Base-by-base conservation (phyloP, 2,113 vertebrate species). In the Urocynchramus pylzowi region DNA sequence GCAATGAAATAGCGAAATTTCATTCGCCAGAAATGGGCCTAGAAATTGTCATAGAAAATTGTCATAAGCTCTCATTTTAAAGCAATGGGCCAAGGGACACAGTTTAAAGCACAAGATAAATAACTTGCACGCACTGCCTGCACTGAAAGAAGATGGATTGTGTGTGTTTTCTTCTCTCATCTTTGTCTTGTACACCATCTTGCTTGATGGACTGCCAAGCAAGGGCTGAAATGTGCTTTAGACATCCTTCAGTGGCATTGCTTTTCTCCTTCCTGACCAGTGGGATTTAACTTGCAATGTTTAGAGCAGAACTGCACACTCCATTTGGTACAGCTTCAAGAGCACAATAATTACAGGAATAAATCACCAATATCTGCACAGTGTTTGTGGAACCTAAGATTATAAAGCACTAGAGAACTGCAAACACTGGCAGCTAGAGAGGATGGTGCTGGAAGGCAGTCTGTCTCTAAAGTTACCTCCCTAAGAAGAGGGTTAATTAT, bases 321-420 rank as follows among this genome's bases (percentile, higher is more conserved):
- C 53, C 26, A 56, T 79, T 95, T 90, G 47, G 71, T 93, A 63
- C 53, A 68, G 64, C 53, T 94, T 95, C 93, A 96, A 69, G 35
- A 96, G 71, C 79, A 70, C n/a, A 61, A 42, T 95, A 97, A 97
- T 97, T 97, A 87, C 67, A 86, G 57, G 44, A 95, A 95, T 97
- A 97, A 97, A 95, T 97, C 96, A 95, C 52, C 20, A 41, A 33
- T 92, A 88, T 89, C 87, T 88, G 71, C 63, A 91, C 52, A 33
- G 37, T 76, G 87, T 56, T 87, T 80, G 79, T 39, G 13, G 84
- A 86, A 95, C 85, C 21, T 14, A 41, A 90, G 79, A 80, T 89
- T 89, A 64, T 92, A 95, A 83, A 95, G 64, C 60, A 59, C 56
- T 31, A 28, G 44, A 80, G 61, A 89, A 20, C 53, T 82, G 61